A percentile compares a stretch with the other conserved stretches of the same genome.
Conservation (phyloP, 2,113 vertebrate genomes). For the human (Homo sapiens) region GRCh38 chr2:69514001-69514500, state of each 20-base stretch:
- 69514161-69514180: not conserved
- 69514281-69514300: not conserved
- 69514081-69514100: not conserved
- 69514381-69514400: not conserved
- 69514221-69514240: not conserved
- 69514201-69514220: not conserved
- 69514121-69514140: not conserved
- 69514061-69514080: not conserved
- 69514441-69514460: rapidly evolving
- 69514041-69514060: not conserved
- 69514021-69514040: not conserved
- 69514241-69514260: not conserved
- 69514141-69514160: not conserved
- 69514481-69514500: slow-evolving; percentile 33
- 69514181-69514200: not conserved
- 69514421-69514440: not conserved
- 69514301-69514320: not conserved
- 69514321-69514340: not conserved
- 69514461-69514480: slow-evolving; percentile 81
- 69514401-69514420: not conserved
- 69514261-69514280: not conserved
- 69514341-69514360: not conserved
- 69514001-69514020: not conserved
- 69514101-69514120: not conserved
- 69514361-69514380: not conserved